These are phyloP conservation scores for zebrafish (Danio rerio) DNA, from an alignment of 2,113 vertebrate genomes.

Conservation along the genomic window DNA sequence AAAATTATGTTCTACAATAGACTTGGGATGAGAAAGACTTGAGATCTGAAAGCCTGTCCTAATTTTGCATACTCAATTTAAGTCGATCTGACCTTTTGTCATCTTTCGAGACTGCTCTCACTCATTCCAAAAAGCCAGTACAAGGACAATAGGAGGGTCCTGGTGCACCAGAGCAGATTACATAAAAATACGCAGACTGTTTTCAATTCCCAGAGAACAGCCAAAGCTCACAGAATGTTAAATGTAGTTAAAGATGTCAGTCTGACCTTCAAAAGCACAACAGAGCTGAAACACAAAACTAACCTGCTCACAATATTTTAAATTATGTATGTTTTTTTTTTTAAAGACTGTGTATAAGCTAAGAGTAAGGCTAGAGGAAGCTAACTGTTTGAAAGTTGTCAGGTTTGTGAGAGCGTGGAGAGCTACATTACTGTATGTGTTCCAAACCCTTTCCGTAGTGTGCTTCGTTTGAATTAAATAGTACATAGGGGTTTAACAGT, in stretches of 20 bases:
- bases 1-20: background rate
- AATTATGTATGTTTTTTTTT: no score
- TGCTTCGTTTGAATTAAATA: no score
- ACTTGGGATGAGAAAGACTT: background rate
- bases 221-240: constrained; percentile 49
- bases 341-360: no score
- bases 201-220: constrained; percentile 38
- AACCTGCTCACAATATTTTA: background rate
- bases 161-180: constrained; percentile 56
- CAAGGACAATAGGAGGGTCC: constrained; percentile 49
- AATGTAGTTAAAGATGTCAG: constrained; percentile 41
- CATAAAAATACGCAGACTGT: constrained; percentile 48
- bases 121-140: constrained; percentile 13
- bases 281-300: constrained; percentile 58
- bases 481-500: no score
- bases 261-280: constrained; percentile 70
- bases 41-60: constrained; percentile 6
- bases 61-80: constrained; percentile 9
- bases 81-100: constrained; percentile 4
- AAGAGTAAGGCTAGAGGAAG: background rate
- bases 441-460: background rate
- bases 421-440: background rate
- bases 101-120: constrained; percentile 21
- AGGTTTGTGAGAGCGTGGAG: background rate
- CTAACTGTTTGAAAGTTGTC: background rate